Evolutionary conservation across 1,140 invertebrate species (phyloP).

Genomic region (Campodea augens): DNA sequence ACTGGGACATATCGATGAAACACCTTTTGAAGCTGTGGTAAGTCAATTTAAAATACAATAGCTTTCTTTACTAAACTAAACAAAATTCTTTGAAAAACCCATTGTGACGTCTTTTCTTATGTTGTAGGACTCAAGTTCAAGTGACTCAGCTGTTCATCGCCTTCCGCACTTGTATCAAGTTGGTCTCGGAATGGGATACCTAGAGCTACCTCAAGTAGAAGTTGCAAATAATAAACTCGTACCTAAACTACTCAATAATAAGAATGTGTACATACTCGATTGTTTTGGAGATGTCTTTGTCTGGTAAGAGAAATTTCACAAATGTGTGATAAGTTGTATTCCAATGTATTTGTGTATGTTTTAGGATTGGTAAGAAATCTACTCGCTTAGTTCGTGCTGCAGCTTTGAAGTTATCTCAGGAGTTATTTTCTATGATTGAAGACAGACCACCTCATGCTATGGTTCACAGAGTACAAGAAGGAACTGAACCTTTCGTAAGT

Average conservation of each 20-base stretch:
- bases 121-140: not conserved
- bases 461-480: constrained; percentile 74
- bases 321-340: not conserved
- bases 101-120: constrained; percentile 2
- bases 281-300: constrained; percentile 93
- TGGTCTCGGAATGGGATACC: constrained; percentile 88
- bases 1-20: constrained; percentile 34
- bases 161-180: constrained; percentile 82
- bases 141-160: constrained; percentile 33
- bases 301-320: constrained; percentile 43
- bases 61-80: too few species aligned
- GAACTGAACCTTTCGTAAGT: constrained; percentile 42
- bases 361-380: constrained; percentile 93
- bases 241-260: constrained; percentile 60
- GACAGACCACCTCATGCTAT: constrained; percentile 69
- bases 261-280: constrained; percentile 95
- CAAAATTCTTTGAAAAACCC: constrained; percentile 17
- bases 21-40: constrained; percentile 17
- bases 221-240: constrained; percentile 52
- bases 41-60: constrained; percentile 6
- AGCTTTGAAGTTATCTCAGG: constrained; percentile 85
- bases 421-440: constrained; percentile 77
- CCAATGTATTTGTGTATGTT: constrained; percentile 10
- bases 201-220: constrained; percentile 92
- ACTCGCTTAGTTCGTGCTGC: constrained; percentile 87